Evolutionary conservation across 2,113 vertebrate species (phyloP), one percentile per base, ranked within the genome.

Genomic region (Campylomormyrus numenius): DNA sequence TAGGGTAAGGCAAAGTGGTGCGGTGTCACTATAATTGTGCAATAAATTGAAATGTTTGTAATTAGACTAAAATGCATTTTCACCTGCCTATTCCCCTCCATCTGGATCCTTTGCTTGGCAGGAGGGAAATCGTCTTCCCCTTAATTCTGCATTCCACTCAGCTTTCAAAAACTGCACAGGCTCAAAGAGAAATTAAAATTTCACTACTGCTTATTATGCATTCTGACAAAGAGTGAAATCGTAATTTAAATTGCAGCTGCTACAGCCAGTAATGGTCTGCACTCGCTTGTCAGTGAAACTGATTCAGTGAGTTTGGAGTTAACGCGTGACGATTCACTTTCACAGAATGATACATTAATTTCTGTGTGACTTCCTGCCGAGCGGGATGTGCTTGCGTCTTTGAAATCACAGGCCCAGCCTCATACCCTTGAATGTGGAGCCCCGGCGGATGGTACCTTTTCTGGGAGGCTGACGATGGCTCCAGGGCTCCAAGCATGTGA

Each of bases 361-460:
- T 52, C 35, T 15, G 13, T 19, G 15, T 39, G 74, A 80, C 35
- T 17, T 19, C 35, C 74, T 19, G 35, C 74, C 13, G 15, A 80
- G 74, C 35, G 0, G 13, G 74, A 80, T 42, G 35, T 8, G 39
- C 39, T 83, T 6, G 3, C 42, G 8, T 27, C 31, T 83, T 45
- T 45, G 77, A 45, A 85, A 85, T 45, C 39, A 49, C 27, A 5
- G 52, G 42, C 52, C 52, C 13, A 88, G 86, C 89, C 90, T n/a
- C 50, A 1, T 17, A 80, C 50, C 89, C 39, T 21, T 85, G 17
- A 42, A 70, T 45, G 89, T 45, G 88, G 35, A 85, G 62, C 87
- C 50, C 53, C 80, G 27, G 80, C 11, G 48, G 77, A 86, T 58
- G 53, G 88, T 53, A 90, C 91, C 90, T 90, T 92, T 90, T 74